Evolutionary conservation across 2,888 invertebrate species (phyloP).

Genomic region (Hypomecis atomaria): DNA sequence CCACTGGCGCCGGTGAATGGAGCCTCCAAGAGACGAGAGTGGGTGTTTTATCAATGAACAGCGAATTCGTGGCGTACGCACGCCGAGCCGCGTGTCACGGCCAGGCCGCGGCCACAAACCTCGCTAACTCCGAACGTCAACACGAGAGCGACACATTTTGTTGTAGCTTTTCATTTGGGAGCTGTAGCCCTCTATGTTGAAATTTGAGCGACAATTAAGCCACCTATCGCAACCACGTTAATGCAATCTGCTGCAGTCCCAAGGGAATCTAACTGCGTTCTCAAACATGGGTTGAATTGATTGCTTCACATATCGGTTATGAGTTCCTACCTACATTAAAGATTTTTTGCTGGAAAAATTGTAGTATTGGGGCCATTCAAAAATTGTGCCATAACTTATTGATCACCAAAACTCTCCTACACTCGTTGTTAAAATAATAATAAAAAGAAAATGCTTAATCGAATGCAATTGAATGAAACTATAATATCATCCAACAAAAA

Average conservation of each 20-base stretch:
- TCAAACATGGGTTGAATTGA: neutral
- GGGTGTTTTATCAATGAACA: slow-evolving; percentile 84
- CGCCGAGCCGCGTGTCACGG: slow-evolving; percentile 71
- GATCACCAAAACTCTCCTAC: no score
- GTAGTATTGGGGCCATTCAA: neutral
- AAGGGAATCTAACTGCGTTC: slow-evolving; percentile 3
- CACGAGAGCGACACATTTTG: slow-evolving; percentile 53
- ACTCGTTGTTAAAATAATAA: no score
- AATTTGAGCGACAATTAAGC: slow-evolving; percentile 29
- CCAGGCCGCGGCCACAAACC: slow-evolving; percentile 56
- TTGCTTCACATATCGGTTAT: neutral
- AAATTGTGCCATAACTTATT: no score
- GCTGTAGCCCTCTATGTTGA: slow-evolving; percentile 28
- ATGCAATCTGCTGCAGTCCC: slow-evolving; percentile 20
- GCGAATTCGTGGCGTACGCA: slow-evolving; percentile 80
- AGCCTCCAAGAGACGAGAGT: slow-evolving; percentile 63
- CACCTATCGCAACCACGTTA: slow-evolving; percentile 34
- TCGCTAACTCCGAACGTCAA: slow-evolving; percentile 77
- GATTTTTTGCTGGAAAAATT: no score
- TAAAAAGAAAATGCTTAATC: no score
- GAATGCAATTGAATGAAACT: no score
- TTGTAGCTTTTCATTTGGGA: slow-evolving; percentile 38
- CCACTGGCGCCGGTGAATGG: slow-evolving; percentile 79
- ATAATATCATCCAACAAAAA: no score
- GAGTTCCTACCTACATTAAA: no score